Percentiles rank a stretch among this genome's conserved stretches.
Conservation (phyloP, 2,888 invertebrate genomes). For the Acleris literana region DNA sequence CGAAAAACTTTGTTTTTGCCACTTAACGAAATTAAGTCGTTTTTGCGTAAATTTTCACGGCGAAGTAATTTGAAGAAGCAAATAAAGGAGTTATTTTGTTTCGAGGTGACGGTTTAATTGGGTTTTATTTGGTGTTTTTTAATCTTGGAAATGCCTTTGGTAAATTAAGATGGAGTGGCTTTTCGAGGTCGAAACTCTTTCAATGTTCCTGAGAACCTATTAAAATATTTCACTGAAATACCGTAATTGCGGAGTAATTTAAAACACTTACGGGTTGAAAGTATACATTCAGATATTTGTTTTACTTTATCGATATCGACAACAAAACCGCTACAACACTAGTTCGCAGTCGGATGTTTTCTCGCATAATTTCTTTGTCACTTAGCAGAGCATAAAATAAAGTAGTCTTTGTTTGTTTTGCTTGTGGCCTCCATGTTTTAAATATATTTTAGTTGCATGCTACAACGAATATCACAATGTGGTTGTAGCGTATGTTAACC, state of each 20-base stretch:
- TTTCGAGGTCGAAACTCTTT: conserved; percentile 2
- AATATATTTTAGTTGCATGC: neutral
- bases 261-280: neutral
- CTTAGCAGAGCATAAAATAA: conserved; percentile 12
- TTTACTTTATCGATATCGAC: conserved; percentile 4
- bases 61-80: conserved; percentile 12
- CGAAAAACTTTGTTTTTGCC: conserved; percentile 36
- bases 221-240: conserved; percentile 1
- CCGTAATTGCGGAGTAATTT: neutral
- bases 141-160: conserved; percentile 8
- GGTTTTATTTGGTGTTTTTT: conserved; percentile 29
- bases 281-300: no score
- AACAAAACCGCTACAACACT: neutral
- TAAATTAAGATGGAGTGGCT: conserved; percentile 29
- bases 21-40: conserved; percentile 23
- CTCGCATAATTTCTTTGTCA: conserved; percentile 20
- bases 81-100: conserved; percentile 27
- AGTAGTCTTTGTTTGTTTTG: neutral
- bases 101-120: conserved; percentile 34
- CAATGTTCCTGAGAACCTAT: conserved; percentile 10
- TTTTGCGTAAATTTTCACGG: conserved; percentile 27
- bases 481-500: no score
- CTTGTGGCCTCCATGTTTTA: neutral
- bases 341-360: conserved; percentile 2
- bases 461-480: neutral